Evolutionary conservation across 2,113 vertebrate genomes (phyloP), one percentile per base, ranked within the genome.

Genomic region (Hassar affinis): DNA sequence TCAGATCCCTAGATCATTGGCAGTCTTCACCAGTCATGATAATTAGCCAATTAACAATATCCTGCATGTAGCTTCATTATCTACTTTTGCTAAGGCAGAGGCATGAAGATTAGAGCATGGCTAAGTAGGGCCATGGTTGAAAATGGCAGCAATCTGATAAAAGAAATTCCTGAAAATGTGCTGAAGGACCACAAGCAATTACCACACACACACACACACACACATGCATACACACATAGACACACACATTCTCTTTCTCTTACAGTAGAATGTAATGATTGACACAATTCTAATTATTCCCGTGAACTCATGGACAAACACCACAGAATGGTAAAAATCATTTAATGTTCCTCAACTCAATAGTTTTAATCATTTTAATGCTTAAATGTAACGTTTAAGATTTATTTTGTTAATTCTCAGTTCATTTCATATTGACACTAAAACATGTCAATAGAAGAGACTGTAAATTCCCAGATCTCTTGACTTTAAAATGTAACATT

Each of bases 41-140:
- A 90, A 88, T 90, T 87, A 90, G 86, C 57, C 82, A 84, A 87
- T 87, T 87, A 90, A 88, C 82, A 56, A 71, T 81, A 89, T 86
- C 42, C 75, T 62, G 80, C 64, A 61, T 80, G 75, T 80, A 79
- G 35, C 15, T 71, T 86, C 57, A 72, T 87, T 86, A 83, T 88
- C 76, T 35, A 33, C 11, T 10, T 64, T 47, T 35, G 30, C 30
- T 61, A 2, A 80, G 30, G 22, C 51, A 77, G 80, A 85, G 76
- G 68, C 64, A 42, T 57, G 20, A 35, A 78, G 68, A 86, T 84
- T 69, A 72, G 62, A 20, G 78, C 68, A 27, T 49, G 71, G 66
- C 66, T 69, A 69, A 42, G 64, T 12, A 74, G 57, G 59, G 71
- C 62, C 82, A 78, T 83, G 78, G 71, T 77, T 85, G 78, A 79